Evolutionary conservation across 2,888 invertebrate genomes (phyloP).

Genomic region (Hoplodrina blanda): DNA sequence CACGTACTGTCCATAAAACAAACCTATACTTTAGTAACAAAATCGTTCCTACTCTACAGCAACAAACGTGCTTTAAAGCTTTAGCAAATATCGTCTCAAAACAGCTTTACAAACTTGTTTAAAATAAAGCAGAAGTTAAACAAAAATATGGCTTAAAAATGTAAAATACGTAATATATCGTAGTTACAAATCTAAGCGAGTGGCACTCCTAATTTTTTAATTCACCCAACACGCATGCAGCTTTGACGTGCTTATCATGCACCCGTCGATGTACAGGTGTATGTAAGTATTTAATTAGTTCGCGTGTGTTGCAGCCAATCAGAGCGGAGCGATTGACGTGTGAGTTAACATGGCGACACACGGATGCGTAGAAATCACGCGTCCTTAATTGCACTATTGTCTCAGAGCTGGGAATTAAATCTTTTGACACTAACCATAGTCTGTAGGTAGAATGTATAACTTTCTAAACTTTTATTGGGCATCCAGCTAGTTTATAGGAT

Average conservation of each 20-base stretch:
- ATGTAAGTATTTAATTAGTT: conserved; percentile 29
- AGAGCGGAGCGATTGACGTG: conserved; percentile 55
- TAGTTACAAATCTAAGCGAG: conserved; percentile 18
- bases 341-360: conserved; percentile 39
- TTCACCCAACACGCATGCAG: conserved; percentile 28
- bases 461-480: conserved; percentile 15
- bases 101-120: neutral
- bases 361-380: conserved; percentile 31
- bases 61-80: neutral
- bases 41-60: neutral
- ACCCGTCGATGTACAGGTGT: conserved; percentile 20
- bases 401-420: conserved; percentile 21
- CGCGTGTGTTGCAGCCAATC: conserved; percentile 46
- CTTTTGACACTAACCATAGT: conserved; percentile 23
- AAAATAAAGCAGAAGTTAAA: neutral
- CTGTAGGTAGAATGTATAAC: neutral
- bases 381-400: conserved; percentile 38
- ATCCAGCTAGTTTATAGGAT: conserved; percentile 1
- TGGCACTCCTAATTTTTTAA: conserved; percentile 14
- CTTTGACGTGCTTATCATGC: conserved; percentile 30
- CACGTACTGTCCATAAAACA: conserved; percentile 12
- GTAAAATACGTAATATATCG: neutral
- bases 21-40: neutral
- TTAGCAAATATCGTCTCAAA: neutral
- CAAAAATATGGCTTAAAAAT: conserved; percentile 1